Evolutionary conservation across 2,797 vertebrate genomes (phyloP).

Genomic region (Anabacerthia variegaticeps): DNA sequence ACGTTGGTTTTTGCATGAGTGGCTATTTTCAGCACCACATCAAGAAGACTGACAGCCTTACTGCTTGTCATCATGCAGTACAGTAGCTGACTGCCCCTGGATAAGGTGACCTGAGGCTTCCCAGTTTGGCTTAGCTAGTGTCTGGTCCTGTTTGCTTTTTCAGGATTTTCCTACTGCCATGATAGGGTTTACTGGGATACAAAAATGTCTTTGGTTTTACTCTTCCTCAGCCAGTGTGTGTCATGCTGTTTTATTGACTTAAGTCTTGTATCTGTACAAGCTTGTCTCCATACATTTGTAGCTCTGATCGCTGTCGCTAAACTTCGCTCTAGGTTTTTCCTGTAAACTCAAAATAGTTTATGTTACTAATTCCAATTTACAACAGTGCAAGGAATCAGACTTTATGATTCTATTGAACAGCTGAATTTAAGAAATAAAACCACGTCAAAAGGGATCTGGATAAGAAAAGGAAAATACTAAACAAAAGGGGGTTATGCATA

Average conservation of each 20-base stretch:
- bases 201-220: neutral
- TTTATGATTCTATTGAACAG: neutral
- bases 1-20: slow-evolving; percentile 21
- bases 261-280: neutral
- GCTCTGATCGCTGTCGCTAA: neutral
- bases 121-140: slow-evolving; percentile 46
- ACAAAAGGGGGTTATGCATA: accelerated
- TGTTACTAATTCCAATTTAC: neutral
- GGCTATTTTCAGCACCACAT: slow-evolving; percentile 16
- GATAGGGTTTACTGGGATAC: neutral
- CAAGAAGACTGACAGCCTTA: slow-evolving; percentile 47
- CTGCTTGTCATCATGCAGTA: neutral
- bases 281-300: neutral
- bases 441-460: neutral
- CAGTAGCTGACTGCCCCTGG: neutral
- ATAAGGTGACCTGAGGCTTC: slow-evolving; percentile 30
- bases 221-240: neutral
- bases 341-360: neutral
- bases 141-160: slow-evolving; percentile 53
- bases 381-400: neutral
- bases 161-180: neutral
- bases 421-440: neutral
- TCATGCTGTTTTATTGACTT: neutral
- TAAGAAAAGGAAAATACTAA: neutral
- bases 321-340: neutral